These are phyloP conservation scores for Clivina fossor DNA, from an alignment of 2,888 invertebrate genomes.

Conservation along the genomic window DNA sequence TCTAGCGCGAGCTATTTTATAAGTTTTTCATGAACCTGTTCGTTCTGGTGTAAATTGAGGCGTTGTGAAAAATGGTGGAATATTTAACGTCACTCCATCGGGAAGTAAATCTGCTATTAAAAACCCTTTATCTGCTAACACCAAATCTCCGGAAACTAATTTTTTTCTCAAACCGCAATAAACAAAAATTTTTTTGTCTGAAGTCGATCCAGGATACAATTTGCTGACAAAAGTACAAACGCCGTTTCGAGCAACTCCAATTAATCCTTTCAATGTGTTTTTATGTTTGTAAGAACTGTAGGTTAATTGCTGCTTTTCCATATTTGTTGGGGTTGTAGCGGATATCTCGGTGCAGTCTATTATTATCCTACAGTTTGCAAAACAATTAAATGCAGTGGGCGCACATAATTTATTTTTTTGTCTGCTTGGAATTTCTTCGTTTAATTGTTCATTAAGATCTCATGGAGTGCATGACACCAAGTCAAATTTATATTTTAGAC, in stretches of 20 bases:
- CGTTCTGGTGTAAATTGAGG: slow-evolving; percentile 39
- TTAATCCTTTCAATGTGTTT: slow-evolving; percentile 42
- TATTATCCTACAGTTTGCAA: slow-evolving; percentile 40
- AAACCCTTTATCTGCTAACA: slow-evolving; percentile 43
- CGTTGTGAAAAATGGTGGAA: slow-evolving; percentile 41
- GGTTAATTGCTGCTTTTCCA: slow-evolving; percentile 36
- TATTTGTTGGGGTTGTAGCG: slow-evolving; percentile 31
- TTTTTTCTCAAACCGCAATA: slow-evolving; percentile 38
- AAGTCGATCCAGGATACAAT: slow-evolving; percentile 42
- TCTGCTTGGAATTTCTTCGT: slow-evolving; percentile 37
- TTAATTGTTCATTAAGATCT: slow-evolving; percentile 37
- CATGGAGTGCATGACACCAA: slow-evolving; percentile 39
- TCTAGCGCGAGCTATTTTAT: slow-evolving; percentile 39
- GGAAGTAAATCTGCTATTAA: slow-evolving; percentile 41
- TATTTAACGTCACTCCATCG: slow-evolving; percentile 40
- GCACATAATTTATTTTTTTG: slow-evolving; percentile 38
- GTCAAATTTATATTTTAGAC: slow-evolving; percentile 38
- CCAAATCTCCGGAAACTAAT: slow-evolving; percentile 40
- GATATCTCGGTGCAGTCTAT: slow-evolving; percentile 38
- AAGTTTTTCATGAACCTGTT: slow-evolving; percentile 39
- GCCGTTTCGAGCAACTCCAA: slow-evolving; percentile 44
- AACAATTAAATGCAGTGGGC: slow-evolving; percentile 36
- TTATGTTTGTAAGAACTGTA: slow-evolving; percentile 41
- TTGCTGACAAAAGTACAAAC: slow-evolving; percentile 41
- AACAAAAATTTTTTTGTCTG: slow-evolving; percentile 41